phyloP scores from a whole-genome alignment of 1,140 invertebrate species.

The Drosophila ananassae region DNA sequence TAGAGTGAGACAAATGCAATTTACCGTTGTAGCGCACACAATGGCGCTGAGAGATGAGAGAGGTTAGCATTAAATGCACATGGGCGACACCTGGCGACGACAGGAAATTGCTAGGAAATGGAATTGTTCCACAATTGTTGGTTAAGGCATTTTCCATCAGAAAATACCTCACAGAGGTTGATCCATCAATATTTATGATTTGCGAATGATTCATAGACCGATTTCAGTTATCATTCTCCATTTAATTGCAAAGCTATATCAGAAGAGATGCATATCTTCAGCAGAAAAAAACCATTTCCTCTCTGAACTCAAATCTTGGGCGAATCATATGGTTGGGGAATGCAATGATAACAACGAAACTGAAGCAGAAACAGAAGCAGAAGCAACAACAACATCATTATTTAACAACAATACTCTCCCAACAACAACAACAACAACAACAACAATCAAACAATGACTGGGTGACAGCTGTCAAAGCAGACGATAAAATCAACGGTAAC shows the following conservation, averaged over 20 bases:
- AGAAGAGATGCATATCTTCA: conserved; percentile 8
- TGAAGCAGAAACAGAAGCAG: neutral
- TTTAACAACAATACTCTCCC: conserved; percentile 30
- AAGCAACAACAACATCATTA: conserved; percentile 17
- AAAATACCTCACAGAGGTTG: neutral
- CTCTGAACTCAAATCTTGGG: conserved; percentile 26
- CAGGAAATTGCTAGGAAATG: conserved; percentile 51
- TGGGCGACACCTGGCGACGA: conserved; percentile 32
- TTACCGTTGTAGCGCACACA: conserved; percentile 34
- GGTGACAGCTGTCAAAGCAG: conserved; percentile 78
- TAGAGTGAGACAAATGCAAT: conserved; percentile 46
- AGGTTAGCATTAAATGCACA: conserved; percentile 34
- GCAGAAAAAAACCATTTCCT: conserved; percentile 20
- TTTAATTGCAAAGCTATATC: neutral
- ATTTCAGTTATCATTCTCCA: too few species aligned
- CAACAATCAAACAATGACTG: conserved; percentile 54
- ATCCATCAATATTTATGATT: neutral
- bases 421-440: conserved; percentile 20
- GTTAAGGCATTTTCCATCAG: neutral
- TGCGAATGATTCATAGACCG: too few species aligned
- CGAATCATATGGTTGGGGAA: conserved; percentile 35
- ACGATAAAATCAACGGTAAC: conserved; percentile 45
- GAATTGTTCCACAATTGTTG: conserved; percentile 39
- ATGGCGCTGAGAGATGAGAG: conserved; percentile 18
- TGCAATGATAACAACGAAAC: conserved; percentile 44